Evolutionary conservation across 2,888 invertebrate genomes (phyloP), one percentile per base, ranked within the genome.

Genomic region (Pycnomerus fuliginosus): DNA sequence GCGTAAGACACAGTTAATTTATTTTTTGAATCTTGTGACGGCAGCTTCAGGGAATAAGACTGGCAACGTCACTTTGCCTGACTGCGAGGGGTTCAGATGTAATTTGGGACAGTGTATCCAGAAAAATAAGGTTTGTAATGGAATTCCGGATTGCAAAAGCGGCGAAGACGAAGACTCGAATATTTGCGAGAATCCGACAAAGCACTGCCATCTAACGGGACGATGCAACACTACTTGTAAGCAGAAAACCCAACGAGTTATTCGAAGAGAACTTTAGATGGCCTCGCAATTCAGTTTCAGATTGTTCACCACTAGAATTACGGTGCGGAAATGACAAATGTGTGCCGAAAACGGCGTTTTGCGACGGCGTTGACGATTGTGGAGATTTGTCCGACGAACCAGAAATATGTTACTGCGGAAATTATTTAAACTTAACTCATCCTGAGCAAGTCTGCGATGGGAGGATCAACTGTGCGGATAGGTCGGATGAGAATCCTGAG

Each of bases 391-490:
- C 81, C 2, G 90, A 90, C 61, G 90, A 90, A 62, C 83, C 84
- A 0, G 68, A 67, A 0, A 70, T 72, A 8, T 83, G 83, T 39
- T 79, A 76, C 8, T 87, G 87, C 55, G 80, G 79, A 5, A 76
- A 80, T 16, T 87, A 85, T 61, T 71, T 89, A 39, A 75, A 79
- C 52, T 73, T 84, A n/a, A 82, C 84, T 0, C 76, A 79, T 60
- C 85, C 87, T 0, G 73, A 77, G 0, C 80, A 80, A 53, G 73
- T 90, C 2, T 92, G 91, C 63, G 88, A 91, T 61, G 88, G 88
- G 1, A 73, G 80, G 3, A 73, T 86, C 3, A 84, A 91, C 62
- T 91, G 91, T 61, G 72, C 78, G 50, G 90, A 91, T 62, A 82
- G 84, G 53, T 82, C 80, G 36, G 91, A 91, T 58, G 91, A 91